phyloP scores from a whole-genome alignment of 23 tunicate genomes.

The Trididemnum miniatum region DNA sequence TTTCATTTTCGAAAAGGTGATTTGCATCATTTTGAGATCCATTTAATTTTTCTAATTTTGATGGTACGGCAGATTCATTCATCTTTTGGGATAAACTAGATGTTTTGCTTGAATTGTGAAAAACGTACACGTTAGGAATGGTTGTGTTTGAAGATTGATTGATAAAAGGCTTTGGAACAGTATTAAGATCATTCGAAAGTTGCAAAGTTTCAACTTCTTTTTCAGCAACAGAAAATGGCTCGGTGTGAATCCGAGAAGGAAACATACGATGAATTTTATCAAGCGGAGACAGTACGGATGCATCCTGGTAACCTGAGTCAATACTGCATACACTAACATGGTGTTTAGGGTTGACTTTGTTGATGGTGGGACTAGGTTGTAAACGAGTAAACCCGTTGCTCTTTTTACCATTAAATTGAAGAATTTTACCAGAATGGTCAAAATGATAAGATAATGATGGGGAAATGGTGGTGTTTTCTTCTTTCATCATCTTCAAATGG shows the following conservation, averaged over 20 bases:
- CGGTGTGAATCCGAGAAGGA: slow-evolving; percentile 17
- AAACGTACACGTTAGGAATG: background rate
- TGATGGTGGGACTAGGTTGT: background rate
- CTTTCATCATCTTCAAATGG: too few species aligned
- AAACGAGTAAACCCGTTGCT: too few species aligned
- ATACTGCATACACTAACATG: slow-evolving; percentile 64
- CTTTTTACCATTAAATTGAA: too few species aligned
- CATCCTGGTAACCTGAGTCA: slow-evolving; percentile 70
- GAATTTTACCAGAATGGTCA: too few species aligned
- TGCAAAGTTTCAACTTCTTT: background rate
- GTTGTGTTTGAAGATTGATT: background rate
- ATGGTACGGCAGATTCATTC: too few species aligned
- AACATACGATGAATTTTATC: slow-evolving; percentile 11
- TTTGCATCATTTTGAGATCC: too few species aligned
- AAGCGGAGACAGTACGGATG: slow-evolving; percentile 30
- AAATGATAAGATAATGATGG: too few species aligned
- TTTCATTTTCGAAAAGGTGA: too few species aligned
- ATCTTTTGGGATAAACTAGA: too few species aligned
- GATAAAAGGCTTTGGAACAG: background rate
- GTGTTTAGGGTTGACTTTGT: slow-evolving; percentile 11
- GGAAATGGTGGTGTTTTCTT: too few species aligned
- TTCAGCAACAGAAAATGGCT: too few species aligned
- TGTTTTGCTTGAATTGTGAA: background rate
- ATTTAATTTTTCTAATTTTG: too few species aligned
- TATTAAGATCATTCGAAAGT: background rate